Percentiles rank a stretch among this genome's conserved stretches.
Conservation (phyloP, 2,888 invertebrate species). For the Tipula helvola region DNA sequence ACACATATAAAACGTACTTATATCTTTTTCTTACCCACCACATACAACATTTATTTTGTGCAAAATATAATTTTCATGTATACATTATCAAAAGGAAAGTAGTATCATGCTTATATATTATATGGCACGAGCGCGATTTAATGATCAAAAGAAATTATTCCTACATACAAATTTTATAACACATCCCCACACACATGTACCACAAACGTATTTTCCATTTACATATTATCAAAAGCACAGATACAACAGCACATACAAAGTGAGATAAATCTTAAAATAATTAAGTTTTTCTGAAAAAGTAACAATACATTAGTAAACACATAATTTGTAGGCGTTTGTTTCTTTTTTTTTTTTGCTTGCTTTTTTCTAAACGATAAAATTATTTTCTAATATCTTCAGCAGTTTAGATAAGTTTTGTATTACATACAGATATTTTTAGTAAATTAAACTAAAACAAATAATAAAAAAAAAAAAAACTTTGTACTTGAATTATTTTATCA, state of each 20-base stretch:
- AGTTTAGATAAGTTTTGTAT: neutral
- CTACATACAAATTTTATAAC: too few species aligned
- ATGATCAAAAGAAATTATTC: neutral
- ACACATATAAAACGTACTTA: neutral
- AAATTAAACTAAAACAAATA: neutral
- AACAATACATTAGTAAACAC: neutral
- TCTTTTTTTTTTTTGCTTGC: neutral
- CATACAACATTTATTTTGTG: neutral
- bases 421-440: neutral
- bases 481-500: neutral
- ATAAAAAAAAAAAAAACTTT: neutral
- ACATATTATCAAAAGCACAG: neutral
- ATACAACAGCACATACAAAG: neutral
- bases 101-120: neutral
- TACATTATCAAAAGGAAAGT: neutral
- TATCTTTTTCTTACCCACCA: neutral
- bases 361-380: neutral
- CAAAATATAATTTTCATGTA: neutral
- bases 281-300: neutral
- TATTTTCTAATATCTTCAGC: neutral
- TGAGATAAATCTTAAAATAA: neutral
- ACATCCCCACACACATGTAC: neutral
- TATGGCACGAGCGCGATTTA: neutral
- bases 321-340: neutral
- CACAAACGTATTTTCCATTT: neutral